Evolutionary conservation across 1,140 invertebrate species (phyloP).

Genomic region (Diabrotica virgifera): DNA sequence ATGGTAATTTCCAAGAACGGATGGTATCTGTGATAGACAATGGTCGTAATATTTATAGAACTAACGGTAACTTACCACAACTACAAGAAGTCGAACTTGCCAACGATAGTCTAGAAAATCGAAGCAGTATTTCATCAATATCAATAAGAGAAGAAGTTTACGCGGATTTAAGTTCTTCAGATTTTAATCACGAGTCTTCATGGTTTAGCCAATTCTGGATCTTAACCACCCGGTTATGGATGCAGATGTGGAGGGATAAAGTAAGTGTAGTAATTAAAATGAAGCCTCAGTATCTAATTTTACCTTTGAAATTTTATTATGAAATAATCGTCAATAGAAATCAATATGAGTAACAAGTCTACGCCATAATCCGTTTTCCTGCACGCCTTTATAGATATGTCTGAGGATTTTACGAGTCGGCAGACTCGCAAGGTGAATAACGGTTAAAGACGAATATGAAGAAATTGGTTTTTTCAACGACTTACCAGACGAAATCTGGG

Average conservation of each 20-base stretch:
- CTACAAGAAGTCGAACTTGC: background rate
- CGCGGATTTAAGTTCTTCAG: background rate
- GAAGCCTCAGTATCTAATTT: too few relatives aligned
- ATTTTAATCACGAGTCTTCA: conserved; percentile 22
- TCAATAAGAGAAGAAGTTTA: background rate
- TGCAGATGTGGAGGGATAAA: conserved; percentile 69
- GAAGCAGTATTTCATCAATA: conserved; percentile 7
- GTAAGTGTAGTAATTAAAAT: conserved; percentile 46
- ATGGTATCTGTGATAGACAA: conserved; percentile 56
- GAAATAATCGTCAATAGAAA: too few relatives aligned
- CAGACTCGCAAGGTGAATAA: too few relatives aligned
- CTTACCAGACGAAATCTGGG: too few relatives aligned
- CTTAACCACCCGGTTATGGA: conserved; percentile 63
- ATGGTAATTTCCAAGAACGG: conserved; percentile 61
- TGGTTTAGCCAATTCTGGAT: conserved; percentile 59
- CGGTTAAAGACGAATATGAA: too few relatives aligned
- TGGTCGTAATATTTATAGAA: conserved; percentile 46
- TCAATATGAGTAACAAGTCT: too few relatives aligned
- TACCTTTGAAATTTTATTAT: too few relatives aligned
- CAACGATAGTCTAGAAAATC: background rate
- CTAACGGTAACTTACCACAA: background rate
- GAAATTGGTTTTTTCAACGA: too few relatives aligned
- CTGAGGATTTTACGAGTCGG: too few relatives aligned
- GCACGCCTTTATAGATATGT: too few relatives aligned
- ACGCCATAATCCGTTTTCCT: too few relatives aligned